Evolutionary conservation across 2,888 invertebrate species (phyloP).

Genomic region (Chironomus tentans): DNA sequence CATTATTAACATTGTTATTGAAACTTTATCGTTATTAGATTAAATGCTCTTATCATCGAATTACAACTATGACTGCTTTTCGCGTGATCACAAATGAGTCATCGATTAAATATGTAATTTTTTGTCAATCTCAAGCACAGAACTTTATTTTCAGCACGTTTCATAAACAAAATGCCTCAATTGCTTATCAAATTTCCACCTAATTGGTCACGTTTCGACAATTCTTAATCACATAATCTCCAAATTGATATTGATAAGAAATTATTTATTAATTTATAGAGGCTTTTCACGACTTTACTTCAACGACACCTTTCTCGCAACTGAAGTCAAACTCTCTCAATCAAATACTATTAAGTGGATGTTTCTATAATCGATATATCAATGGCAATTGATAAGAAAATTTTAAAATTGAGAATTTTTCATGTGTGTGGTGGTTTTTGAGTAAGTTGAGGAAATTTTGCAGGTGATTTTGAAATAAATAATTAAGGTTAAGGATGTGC

Average conservation of each 20-base stretch:
- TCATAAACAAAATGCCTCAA: too few relatives aligned
- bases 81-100: too few relatives aligned
- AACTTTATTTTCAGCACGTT: too few relatives aligned
- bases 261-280: neutral
- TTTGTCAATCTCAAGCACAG: too few relatives aligned
- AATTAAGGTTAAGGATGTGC: neutral
- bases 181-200: too few relatives aligned
- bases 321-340: slow-evolving; percentile 8
- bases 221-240: neutral
- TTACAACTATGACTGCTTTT: too few relatives aligned
- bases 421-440: neutral
- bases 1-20: too few relatives aligned
- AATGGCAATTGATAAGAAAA: slow-evolving; percentile 11
- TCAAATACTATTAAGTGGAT: neutral
- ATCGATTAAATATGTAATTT: too few relatives aligned
- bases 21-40: too few relatives aligned
- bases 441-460: neutral
- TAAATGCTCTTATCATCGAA: too few relatives aligned
- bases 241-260: neutral
- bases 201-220: neutral
- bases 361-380: neutral
- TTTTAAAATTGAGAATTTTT: neutral
- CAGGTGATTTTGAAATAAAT: neutral
- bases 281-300: neutral
- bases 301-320: slow-evolving; percentile 8